Percentiles rank a stretch among this genome's conserved stretches.
Evolutionary conservation across 2,797 vertebrate species (phyloP).

Genomic region (Siniperca obscura): DNA sequence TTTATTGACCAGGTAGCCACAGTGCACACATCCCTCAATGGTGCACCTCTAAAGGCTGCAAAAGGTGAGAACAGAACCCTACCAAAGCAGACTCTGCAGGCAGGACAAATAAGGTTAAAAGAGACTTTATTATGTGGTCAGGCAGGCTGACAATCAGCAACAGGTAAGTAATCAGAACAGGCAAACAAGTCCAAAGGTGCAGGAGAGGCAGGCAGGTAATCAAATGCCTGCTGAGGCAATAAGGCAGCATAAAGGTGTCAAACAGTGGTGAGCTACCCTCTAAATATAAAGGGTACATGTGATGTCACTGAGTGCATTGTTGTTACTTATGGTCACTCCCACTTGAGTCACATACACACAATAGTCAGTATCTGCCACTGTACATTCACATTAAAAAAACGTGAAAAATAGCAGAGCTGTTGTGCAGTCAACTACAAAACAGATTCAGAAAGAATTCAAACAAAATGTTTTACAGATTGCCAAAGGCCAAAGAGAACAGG

Average conservation of each 20-base stretch:
- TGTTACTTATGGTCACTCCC: slow-evolving; percentile 18
- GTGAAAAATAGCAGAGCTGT: background rate
- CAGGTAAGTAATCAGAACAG: background rate
- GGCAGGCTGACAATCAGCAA: slow-evolving; percentile 7
- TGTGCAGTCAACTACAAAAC: slow-evolving; percentile 12
- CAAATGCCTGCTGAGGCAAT: slow-evolving; percentile 15
- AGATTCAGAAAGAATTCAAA: slow-evolving; percentile 24
- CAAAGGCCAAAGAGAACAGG: slow-evolving; percentile 17
- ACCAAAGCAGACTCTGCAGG: slow-evolving; percentile 7
- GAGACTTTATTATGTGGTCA: slow-evolving; percentile 6
- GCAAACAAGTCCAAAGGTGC: slow-evolving; percentile 27
- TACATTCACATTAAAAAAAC: slow-evolving; percentile 6
- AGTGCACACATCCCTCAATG: background rate
- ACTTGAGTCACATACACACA: slow-evolving; percentile 3
- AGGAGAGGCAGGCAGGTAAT: slow-evolving; percentile 30
- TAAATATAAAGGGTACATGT: slow-evolving; percentile 12
- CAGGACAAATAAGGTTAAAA: slow-evolving; percentile 5
- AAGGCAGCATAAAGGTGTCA: slow-evolving; percentile 17
- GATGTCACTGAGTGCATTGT: background rate
- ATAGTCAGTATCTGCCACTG: background rate
- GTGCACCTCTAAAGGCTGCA: background rate
- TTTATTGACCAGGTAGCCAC: background rate
- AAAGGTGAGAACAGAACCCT: slow-evolving; percentile 5
- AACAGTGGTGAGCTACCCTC: background rate
- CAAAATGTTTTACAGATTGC: slow-evolving; percentile 4